Evolutionary conservation across 2,888 invertebrate species (phyloP).

Genomic region (Stenodera caucasica): DNA sequence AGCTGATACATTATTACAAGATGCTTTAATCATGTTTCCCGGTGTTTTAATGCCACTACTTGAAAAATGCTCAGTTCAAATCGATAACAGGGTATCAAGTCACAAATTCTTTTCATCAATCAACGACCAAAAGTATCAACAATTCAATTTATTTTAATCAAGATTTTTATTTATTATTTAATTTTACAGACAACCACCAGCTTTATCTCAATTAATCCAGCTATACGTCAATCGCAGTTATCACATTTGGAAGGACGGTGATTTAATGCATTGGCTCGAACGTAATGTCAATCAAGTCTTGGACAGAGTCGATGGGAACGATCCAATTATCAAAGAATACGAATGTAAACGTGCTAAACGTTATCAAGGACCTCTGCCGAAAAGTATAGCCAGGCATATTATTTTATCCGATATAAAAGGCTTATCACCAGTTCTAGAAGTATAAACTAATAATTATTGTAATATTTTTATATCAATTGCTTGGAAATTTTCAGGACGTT

Average conservation of each 20-base stretch:
- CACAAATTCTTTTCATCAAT: conserved; percentile 58
- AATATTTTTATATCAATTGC: not conserved
- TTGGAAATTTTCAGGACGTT: conserved; percentile 44
- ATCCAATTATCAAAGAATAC: conserved; percentile 64
- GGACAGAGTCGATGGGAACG: conserved; percentile 64
- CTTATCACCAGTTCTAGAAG: conserved; percentile 63
- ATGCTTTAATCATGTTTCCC: conserved; percentile 81
- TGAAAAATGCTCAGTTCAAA: conserved; percentile 74
- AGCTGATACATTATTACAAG: conserved; percentile 70
- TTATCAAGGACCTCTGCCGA: conserved; percentile 64
- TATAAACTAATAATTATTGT: conserved; percentile 42
- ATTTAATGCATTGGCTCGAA: conserved; percentile 76
- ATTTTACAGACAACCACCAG: conserved; percentile 60
- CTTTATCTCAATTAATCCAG: conserved; percentile 69
- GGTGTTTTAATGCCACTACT: conserved; percentile 71
- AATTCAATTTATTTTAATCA: too few relatives aligned
- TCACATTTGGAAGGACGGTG: conserved; percentile 78
- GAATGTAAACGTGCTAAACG: conserved; percentile 63
- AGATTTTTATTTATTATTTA: too few relatives aligned
- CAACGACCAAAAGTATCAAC: conserved; percentile 34
- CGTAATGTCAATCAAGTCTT: conserved; percentile 68
- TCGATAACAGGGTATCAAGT: conserved; percentile 64
- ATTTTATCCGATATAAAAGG: conserved; percentile 72
- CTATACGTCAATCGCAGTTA: conserved; percentile 75
- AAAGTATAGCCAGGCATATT: conserved; percentile 70